These are phyloP conservation scores for Phragmatobia fuliginosa DNA, from an alignment of 2,888 invertebrate genomes.

Conservation along the genomic window DNA sequence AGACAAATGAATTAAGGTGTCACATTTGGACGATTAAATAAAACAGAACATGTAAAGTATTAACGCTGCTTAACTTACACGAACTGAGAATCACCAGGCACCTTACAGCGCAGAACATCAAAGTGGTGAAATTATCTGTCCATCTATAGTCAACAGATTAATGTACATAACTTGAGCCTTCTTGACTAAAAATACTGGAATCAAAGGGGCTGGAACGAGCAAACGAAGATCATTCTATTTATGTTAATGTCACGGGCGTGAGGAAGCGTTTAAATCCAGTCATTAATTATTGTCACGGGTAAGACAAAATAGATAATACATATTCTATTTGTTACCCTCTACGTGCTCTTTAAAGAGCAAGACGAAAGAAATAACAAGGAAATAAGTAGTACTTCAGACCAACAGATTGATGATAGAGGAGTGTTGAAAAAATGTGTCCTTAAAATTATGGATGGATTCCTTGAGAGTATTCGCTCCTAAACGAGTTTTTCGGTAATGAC, in stretches of 20 bases:
- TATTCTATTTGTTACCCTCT: conserved; percentile 83
- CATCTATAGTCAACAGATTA: conserved; percentile 80
- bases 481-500: conserved; percentile 79
- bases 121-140: conserved; percentile 75
- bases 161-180: conserved; percentile 79
- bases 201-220: conserved; percentile 82
- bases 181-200: conserved; percentile 83
- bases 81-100: conserved; percentile 81
- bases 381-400: conserved; percentile 71
- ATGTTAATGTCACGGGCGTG: conserved; percentile 87
- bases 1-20: conserved; percentile 36
- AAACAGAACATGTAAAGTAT: conserved; percentile 58
- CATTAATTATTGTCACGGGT: conserved; percentile 86
- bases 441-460: conserved; percentile 77
- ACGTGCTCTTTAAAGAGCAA: conserved; percentile 72
- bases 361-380: conserved; percentile 81
- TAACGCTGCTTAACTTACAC: conserved; percentile 67
- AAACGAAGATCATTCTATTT: conserved; percentile 85
- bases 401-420: conserved; percentile 80
- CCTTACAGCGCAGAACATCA: conserved; percentile 81
- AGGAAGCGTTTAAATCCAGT: conserved; percentile 87
- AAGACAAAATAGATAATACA: conserved; percentile 86
- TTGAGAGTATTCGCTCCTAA: conserved; percentile 70
- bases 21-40: conserved; percentile 45
- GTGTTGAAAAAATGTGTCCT: conserved; percentile 80